These are phyloP conservation scores for Mesorhabditis sp. DNA, from an alignment of 2,888 invertebrate species.

Conservation along the genomic window DNA sequence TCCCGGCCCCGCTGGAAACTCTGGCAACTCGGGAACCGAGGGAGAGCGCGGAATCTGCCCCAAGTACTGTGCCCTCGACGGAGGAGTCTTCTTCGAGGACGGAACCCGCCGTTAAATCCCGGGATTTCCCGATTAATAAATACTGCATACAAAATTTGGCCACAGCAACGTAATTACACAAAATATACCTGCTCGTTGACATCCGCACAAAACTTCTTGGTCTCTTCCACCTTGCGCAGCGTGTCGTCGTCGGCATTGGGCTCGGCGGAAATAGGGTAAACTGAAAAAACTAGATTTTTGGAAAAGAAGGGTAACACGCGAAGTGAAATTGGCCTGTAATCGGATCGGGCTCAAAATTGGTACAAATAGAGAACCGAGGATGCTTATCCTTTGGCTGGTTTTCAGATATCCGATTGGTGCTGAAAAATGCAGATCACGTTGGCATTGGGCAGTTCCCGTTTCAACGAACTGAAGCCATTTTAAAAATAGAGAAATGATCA, in stretches of 20 bases:
- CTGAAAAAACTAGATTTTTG: background rate
- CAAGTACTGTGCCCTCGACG: constrained; percentile 51
- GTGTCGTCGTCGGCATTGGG: constrained; percentile 15
- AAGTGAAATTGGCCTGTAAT: background rate
- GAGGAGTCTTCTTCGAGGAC: constrained; percentile 54
- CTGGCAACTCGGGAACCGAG: background rate
- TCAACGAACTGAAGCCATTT: too few relatives aligned
- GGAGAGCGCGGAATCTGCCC: constrained; percentile 30
- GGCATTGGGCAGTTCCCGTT: too few relatives aligned
- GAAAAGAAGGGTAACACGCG: too few relatives aligned
- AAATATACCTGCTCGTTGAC: constrained; percentile 41
- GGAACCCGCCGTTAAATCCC: constrained; percentile 40
- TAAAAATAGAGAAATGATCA: too few relatives aligned
- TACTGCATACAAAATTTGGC: background rate
- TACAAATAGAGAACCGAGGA: too few relatives aligned
- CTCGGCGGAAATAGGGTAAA: background rate
- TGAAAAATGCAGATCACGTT: too few relatives aligned
- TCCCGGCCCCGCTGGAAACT: background rate
- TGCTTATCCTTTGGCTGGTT: too few relatives aligned
- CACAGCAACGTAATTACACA: background rate
- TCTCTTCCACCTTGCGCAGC: constrained; percentile 38
- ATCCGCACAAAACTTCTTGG: constrained; percentile 45
- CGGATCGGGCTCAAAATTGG: background rate
- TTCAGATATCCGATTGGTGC: too few relatives aligned
- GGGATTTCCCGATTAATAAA: background rate